These are phyloP conservation scores for Microtus oregoni DNA, from an alignment of 2,113 vertebrate genomes.

Conservation along the genomic window DNA sequence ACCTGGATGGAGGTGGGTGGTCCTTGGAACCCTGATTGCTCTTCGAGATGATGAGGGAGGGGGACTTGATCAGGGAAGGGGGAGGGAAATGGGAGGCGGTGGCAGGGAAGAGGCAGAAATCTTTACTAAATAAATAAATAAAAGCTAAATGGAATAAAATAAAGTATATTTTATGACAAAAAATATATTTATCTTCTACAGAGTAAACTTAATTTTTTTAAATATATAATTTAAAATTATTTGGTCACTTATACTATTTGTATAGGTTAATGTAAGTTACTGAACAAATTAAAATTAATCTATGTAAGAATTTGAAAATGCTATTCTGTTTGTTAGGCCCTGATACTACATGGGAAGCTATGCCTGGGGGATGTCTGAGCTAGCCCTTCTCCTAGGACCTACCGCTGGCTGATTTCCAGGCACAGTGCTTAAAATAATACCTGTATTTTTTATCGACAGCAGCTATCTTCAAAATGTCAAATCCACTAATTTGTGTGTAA, in stretches of 20 bases:
- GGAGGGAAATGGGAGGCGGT: too few species aligned
- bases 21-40: too few species aligned
- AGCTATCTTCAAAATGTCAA: conserved; percentile 69
- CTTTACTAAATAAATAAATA: too few species aligned
- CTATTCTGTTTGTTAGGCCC: neutral
- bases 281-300: neutral
- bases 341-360: neutral
- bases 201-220: neutral
- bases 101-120: too few species aligned
- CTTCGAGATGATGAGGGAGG: too few species aligned
- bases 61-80: too few species aligned
- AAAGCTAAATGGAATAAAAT: conserved; percentile 11
- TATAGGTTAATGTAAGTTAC: neutral
- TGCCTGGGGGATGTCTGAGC: neutral
- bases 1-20: too few species aligned
- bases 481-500: conserved; percentile 42
- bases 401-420: conserved; percentile 15
- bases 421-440: conserved; percentile 46
- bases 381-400: neutral
- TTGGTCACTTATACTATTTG: neutral
- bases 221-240: neutral
- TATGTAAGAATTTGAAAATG: neutral
- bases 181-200: neutral
- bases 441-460: conserved; percentile 63
- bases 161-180: neutral